phyloP scores from a whole-genome alignment of 2,113 vertebrate genomes.

The Eudyptes chrysolophus region DNA sequence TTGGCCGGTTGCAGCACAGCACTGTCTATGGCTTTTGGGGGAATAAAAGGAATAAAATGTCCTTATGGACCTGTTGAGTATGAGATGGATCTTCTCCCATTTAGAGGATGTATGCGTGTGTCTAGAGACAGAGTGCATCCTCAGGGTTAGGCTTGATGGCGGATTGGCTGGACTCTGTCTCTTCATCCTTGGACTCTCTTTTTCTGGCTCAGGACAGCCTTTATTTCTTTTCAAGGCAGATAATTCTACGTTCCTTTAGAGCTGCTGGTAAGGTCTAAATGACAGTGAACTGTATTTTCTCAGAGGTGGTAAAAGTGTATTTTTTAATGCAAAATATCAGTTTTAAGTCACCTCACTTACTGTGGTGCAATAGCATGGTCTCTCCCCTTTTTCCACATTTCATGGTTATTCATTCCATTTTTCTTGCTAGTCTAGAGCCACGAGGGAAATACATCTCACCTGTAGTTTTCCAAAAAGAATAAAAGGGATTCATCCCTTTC shows the following conservation, averaged over 20 bases:
- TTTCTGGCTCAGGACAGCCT: neutral
- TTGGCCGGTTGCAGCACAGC: slow-evolving; percentile 11
- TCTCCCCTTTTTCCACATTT: neutral
- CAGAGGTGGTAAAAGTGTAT: neutral
- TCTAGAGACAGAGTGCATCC: neutral
- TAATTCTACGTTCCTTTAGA: neutral
- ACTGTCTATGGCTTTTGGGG: neutral
- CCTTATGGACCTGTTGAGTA: neutral
- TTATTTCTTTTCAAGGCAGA: neutral
- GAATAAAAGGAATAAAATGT: neutral
- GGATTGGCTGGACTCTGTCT: neutral
- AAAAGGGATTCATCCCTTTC: neutral
- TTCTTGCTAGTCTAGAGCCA: neutral
- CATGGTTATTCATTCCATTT: neutral
- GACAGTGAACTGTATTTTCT: slow-evolving; percentile 11
- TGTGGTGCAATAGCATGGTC: neutral
- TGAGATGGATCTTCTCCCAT: neutral
- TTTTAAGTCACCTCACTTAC: slow-evolving; percentile 30
- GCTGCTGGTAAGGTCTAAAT: neutral
- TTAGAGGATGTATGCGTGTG: neutral
- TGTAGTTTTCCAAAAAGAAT: neutral
- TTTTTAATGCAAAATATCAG: slow-evolving; percentile 9
- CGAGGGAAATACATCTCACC: slow-evolving; percentile 5
- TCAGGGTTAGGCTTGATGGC: neutral
- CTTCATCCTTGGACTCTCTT: neutral